These are phyloP conservation scores for Isurus oxyrinchus DNA, from an alignment of 2,113 vertebrate species.

Conservation along the genomic window DNA sequence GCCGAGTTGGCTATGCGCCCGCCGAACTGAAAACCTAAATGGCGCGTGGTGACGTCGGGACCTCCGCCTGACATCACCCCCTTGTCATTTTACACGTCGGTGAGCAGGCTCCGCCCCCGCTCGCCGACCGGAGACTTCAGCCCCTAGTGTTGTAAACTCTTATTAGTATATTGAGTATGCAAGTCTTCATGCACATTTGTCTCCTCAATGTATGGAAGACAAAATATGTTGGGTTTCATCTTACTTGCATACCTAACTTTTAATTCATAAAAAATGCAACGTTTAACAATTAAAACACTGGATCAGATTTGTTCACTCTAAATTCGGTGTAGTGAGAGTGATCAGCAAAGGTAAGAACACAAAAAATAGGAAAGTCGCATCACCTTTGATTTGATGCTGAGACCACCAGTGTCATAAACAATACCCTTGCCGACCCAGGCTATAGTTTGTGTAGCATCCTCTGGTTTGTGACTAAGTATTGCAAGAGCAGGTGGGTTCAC, in stretches of 20 bases:
- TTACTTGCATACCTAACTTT: background rate
- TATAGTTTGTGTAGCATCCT: slow-evolving; percentile 39
- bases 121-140: too few relatives aligned
- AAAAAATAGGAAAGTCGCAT: background rate
- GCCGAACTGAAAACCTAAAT: too few relatives aligned
- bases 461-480: slow-evolving; percentile 38
- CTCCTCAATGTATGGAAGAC: background rate
- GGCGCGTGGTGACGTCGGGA: too few relatives aligned
- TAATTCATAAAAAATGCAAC: background rate
- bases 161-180: background rate
- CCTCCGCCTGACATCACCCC: too few relatives aligned
- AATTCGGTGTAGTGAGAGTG: background rate
- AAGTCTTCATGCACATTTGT: background rate
- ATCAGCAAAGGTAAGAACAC: background rate
- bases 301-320: background rate
- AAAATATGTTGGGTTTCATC: background rate
- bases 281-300: background rate
- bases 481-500: slow-evolving; percentile 38
- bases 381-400: slow-evolving; percentile 40
- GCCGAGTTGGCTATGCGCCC: too few relatives aligned
- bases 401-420: slow-evolving; percentile 40
- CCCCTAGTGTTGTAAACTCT: background rate
- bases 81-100: too few relatives aligned
- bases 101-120: too few relatives aligned
- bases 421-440: slow-evolving; percentile 41